Conservation (phyloP, 2,888 invertebrate species). For the Zygaena filipendulae region DNA sequence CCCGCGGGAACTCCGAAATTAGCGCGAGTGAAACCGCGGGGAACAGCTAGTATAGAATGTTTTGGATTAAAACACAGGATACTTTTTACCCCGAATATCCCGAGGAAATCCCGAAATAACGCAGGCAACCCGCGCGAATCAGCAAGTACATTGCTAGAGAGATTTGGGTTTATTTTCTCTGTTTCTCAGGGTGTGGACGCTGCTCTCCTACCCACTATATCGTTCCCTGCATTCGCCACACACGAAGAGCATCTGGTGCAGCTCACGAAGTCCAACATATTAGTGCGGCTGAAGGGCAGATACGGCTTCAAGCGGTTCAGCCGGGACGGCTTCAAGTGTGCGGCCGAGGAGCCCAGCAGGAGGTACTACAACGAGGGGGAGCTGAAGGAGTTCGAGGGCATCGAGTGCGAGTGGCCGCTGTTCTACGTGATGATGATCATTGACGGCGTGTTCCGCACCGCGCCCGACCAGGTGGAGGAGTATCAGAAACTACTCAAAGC, state of each 20-base stretch:
- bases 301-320: slow-evolving; percentile 95
- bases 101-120: too few relatives aligned
- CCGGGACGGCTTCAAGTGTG: slow-evolving; percentile 93
- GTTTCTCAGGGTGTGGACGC: slow-evolving; percentile 88
- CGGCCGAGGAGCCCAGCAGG: slow-evolving; percentile 82
- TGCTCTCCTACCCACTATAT: slow-evolving; percentile 90
- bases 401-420: slow-evolving; percentile 98
- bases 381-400: slow-evolving; percentile 93
- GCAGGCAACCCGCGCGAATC: too few relatives aligned
- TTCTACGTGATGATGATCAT: slow-evolving; percentile 97
- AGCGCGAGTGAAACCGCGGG: too few relatives aligned
- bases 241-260: slow-evolving; percentile 93
- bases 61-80: too few relatives aligned
- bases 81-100: too few relatives aligned
- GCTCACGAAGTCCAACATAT: slow-evolving; percentile 86
- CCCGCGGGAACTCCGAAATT: too few relatives aligned
- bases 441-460: slow-evolving; percentile 90
- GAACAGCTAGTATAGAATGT: too few relatives aligned
- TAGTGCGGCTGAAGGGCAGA: slow-evolving; percentile 83
- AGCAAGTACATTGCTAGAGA: too few relatives aligned
- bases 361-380: slow-evolving; percentile 91
- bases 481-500: slow-evolving; percentile 88
- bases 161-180: not conserved
- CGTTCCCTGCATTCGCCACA: slow-evolving; percentile 98
- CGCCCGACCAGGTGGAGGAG: slow-evolving; percentile 91